A percentile compares a stretch with the other conserved stretches of the same genome.
Evolutionary conservation across 2,888 invertebrate genomes (phyloP).

Genomic region (Leucania comma): DNA sequence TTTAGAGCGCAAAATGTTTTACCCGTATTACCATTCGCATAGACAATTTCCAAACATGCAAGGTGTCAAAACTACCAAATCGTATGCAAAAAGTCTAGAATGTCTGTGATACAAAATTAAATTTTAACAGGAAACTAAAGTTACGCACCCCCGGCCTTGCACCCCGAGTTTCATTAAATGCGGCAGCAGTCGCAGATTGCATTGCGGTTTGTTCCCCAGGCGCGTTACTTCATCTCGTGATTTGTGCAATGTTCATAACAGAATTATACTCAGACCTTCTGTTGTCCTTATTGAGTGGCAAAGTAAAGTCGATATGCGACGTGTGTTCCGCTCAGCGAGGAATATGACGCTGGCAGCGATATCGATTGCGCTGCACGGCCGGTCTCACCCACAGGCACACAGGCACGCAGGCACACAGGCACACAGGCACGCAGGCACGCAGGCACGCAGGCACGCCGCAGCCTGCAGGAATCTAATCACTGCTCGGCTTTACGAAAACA

Average conservation of each 20-base stretch:
- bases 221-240: background rate
- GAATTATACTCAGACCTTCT: conserved; percentile 10
- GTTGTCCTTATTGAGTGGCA: background rate
- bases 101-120: background rate
- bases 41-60: too few relatives aligned
- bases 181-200: background rate
- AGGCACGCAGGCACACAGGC: background rate
- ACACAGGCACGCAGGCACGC: background rate
- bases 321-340: conserved; percentile 34
- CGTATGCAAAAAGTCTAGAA: background rate
- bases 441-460: background rate
- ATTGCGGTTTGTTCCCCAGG: background rate
- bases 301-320: conserved; percentile 18
- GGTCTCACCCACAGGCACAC: background rate
- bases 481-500: conserved; percentile 16
- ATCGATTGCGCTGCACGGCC: conserved; percentile 37
- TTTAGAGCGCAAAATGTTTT: too few relatives aligned
- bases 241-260: background rate
- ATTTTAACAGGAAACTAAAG: background rate
- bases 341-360: conserved; percentile 35
- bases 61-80: background rate
- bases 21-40: too few relatives aligned
- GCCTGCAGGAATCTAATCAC: background rate
- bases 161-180: background rate
- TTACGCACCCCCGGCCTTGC: too few relatives aligned